A percentile compares a stretch with the other conserved stretches of the same genome.
Evolutionary conservation across 1,140 invertebrate species (phyloP).

Genomic region (Berghia stephanieae): DNA sequence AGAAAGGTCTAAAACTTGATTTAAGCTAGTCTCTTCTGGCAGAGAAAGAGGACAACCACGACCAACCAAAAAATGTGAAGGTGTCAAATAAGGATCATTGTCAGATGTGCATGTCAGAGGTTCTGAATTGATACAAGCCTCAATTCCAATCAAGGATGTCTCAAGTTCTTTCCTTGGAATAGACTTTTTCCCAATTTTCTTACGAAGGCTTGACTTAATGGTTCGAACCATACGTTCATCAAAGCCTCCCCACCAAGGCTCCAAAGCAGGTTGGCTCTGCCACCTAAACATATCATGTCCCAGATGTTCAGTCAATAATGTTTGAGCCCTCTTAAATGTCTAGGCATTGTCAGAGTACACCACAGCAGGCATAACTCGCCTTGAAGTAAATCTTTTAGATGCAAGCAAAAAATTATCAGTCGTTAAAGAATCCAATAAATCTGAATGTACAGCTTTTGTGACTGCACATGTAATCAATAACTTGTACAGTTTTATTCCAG

Average conservation of each 20-base stretch:
- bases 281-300: neutral
- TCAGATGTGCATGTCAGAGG: neutral
- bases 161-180: neutral
- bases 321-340: neutral
- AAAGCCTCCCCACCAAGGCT: neutral
- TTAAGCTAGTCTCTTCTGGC: no score
- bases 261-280: no score
- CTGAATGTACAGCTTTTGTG: neutral
- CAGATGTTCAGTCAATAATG: neutral
- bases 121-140: neutral
- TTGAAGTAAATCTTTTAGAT: no score
- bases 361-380: neutral
- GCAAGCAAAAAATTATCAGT: neutral
- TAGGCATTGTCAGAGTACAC: neutral
- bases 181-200: neutral
- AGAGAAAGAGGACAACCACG: no score
- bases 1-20: no score
- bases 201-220: neutral
- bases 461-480: neutral
- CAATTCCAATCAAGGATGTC: no score
- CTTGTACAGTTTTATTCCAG: neutral
- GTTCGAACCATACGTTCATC: neutral
- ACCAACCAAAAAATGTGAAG: neutral
- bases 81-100: neutral
- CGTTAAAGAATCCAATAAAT: neutral